A percentile compares a stretch with the other conserved stretches of the same genome.
Conservation (phyloP, 53 echinoderm and acorn worm species). For the Patiria pectinifera region DNA sequence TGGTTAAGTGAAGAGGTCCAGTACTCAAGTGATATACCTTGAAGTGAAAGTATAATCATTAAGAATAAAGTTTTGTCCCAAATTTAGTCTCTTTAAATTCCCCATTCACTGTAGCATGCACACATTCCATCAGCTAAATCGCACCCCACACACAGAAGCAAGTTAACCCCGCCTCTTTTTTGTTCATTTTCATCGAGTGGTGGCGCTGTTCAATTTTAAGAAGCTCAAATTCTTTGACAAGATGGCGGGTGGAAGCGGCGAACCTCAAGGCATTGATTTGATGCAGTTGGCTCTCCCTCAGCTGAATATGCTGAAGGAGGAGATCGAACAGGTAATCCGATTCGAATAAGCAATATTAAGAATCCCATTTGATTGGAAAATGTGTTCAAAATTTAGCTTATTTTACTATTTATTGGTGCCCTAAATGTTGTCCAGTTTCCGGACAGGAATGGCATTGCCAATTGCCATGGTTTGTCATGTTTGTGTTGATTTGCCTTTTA, state of each 20-base stretch:
- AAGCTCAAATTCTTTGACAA: neutral
- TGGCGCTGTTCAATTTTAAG: slow-evolving; percentile 6
- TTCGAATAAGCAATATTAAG: neutral
- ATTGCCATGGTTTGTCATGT: neutral
- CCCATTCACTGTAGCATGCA: neutral
- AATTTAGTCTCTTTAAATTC: neutral
- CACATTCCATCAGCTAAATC: neutral
- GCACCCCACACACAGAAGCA: neutral
- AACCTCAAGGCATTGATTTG: slow-evolving; percentile 76
- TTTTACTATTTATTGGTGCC: neutral
- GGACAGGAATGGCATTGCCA: slow-evolving; percentile 20
- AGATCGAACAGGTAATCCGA: slow-evolving; percentile 85
- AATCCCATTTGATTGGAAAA: neutral
- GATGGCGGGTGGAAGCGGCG: slow-evolving; percentile 75
- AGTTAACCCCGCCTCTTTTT: neutral
- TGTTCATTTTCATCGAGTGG: neutral
- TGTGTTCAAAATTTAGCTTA: neutral
- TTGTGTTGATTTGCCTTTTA: neutral
- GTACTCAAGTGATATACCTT: no score
- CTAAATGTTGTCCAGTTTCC: slow-evolving; percentile 1
- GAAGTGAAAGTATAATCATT: no score
- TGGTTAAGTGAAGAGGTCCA: no score
- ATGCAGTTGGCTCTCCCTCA: slow-evolving; percentile 95
- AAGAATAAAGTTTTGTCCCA: neutral
- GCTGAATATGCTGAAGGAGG: slow-evolving; percentile 87